Base-by-base conservation (phyloP, 2,797 vertebrate genomes). In the Gymnopithys bicolor region DNA sequence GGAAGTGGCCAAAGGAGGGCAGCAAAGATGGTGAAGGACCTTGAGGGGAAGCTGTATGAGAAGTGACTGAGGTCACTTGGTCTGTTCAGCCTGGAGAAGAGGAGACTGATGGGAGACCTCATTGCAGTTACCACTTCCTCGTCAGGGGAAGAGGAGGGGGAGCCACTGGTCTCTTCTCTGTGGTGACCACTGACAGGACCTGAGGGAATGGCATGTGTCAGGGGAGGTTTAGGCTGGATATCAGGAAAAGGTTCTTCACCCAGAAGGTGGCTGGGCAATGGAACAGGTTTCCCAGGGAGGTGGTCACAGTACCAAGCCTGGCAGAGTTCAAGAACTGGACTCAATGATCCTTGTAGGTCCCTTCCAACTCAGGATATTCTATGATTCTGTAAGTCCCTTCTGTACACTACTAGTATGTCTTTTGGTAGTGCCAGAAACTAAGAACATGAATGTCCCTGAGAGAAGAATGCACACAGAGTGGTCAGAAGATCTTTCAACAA, bases 31-130 rank as follows among this genome's bases (percentile, higher is more conserved):
- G 21, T 46, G 37, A 70, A 58, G 18, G 21, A 1, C 5, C n/a
- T 39, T 1, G 37, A 64, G 17, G 2, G 2, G 14, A 70, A 77
- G 28, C 4, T 0, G 0, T 1, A 10, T 16, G 17, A 89, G 10
- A 7, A 82, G 16, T 0, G 0, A 35, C 27, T 82, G 63, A 70
- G 24, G 28, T 13, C 49, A 39, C 10, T 30, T 33, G 56, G 25
- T 63, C 15, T 80, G 7, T 39, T 51, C 56, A 86, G 35, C 11
- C 21, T 35, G 41, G 23, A 46, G 30, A 30, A 75, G 22, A 69
- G 32, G 28, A 70, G 17, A 70, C 45, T 45, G 49, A 22, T 3
- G 13, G 17, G 4, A 63, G 5, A 22, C 1, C 37, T n/a, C n/a
- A 45, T 0, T 9, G 58, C 13, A 63, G 19, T 10, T 39, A 3